Evolutionary conservation across 2,797 vertebrate species (phyloP).

Genomic region (Chromis chromis): DNA sequence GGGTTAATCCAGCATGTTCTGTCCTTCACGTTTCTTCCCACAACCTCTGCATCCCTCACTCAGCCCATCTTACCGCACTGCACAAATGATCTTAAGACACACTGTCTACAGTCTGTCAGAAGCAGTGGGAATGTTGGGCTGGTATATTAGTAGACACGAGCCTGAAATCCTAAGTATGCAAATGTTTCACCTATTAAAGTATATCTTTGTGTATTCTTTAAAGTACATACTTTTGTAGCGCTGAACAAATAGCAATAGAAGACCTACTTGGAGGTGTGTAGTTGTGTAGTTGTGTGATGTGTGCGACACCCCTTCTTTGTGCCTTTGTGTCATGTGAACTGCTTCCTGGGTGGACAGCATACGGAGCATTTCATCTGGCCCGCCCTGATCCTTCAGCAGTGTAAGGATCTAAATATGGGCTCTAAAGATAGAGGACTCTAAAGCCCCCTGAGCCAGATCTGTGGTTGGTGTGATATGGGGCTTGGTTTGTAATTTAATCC

Average conservation of each 20-base stretch:
- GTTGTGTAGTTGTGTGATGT: not conserved
- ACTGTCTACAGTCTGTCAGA: constrained; percentile 2
- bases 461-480: not conserved
- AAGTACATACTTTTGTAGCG: not conserved
- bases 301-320: constrained; percentile 28
- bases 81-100: constrained; percentile 8
- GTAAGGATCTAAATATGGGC: not conserved
- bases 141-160: not conserved
- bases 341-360: constrained; percentile 35
- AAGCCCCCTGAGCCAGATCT: not conserved
- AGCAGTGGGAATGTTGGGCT: not conserved
- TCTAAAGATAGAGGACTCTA: not conserved
- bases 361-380: constrained; percentile 10
- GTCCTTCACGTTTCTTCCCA: not conserved
- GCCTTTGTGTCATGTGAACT: constrained; percentile 31
- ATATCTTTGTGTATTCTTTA: not conserved
- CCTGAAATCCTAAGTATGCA: no score
- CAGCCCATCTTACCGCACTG: not conserved
- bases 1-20: not conserved
- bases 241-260: constrained; percentile 17
- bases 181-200: no score
- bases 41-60: not conserved
- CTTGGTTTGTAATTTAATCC: constrained; percentile 11
- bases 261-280: constrained; percentile 8
- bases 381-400: constrained; percentile 6